Percentiles rank a stretch among this genome's conserved stretches.
phyloP scores from a whole-genome alignment of 1,140 invertebrate genomes.

The Drosophila kanapiae region DNA sequence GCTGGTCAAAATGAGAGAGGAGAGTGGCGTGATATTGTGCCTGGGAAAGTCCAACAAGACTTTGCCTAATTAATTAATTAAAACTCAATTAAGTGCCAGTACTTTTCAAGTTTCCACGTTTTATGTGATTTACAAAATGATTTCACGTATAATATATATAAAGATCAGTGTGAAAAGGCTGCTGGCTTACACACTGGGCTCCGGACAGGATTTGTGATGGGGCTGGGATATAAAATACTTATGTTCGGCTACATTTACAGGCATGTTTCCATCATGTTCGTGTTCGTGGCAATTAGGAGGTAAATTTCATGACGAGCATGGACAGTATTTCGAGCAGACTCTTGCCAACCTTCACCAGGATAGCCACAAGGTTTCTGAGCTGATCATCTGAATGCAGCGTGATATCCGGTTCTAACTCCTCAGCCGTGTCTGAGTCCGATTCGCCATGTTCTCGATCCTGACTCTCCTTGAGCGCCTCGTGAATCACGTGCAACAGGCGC shows the following conservation, averaged over 20 bases:
- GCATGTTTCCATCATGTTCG: no score
- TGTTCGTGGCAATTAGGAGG: no score
- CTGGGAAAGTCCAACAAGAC: no score
- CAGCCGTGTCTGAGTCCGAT: constrained; percentile 27
- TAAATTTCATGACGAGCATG: constrained; percentile 48
- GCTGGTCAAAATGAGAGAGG: no score
- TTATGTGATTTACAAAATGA: neutral
- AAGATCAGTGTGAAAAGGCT: constrained; percentile 1
- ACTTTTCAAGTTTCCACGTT: neutral
- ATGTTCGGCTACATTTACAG: no score
- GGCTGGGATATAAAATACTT: neutral
- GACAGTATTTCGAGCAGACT: constrained; percentile 52
- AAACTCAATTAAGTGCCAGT: neutral
- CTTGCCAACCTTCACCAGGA: constrained; percentile 52
- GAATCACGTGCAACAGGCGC: constrained; percentile 74
- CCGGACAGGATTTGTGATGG: neutral
- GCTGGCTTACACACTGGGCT: neutral
- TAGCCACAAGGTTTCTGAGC: constrained; percentile 20
- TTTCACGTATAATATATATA: neutral
- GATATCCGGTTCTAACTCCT: neutral
- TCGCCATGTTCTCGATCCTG: no score
- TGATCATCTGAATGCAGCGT: constrained; percentile 15
- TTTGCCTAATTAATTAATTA: neutral
- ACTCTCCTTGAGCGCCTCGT: constrained; percentile 58
- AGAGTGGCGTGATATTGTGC: neutral